A percentile compares a stretch with the other conserved stretches of the same genome.
Conservation (phyloP, 1,140 invertebrate genomes). For the Cydia splendana region DNA sequence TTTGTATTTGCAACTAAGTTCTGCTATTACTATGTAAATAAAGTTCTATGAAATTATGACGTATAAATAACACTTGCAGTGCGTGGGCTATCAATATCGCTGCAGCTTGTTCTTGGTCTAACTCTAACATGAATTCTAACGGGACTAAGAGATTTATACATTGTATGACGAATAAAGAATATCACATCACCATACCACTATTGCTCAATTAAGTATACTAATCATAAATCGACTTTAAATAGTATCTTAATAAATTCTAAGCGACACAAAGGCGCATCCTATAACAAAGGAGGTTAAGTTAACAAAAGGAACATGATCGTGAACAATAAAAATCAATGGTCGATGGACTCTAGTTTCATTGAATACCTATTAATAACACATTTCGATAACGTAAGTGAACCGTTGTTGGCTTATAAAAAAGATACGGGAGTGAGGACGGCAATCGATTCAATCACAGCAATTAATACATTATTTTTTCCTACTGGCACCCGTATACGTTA, state of each 20-base stretch:
- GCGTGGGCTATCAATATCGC: too few species aligned
- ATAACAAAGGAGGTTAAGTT: constrained; percentile 23
- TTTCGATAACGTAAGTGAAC: constrained; percentile 44
- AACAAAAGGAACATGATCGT: constrained; percentile 21
- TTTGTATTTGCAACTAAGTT: background rate
- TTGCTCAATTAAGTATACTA: constrained; percentile 4
- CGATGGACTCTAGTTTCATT: constrained; percentile 30
- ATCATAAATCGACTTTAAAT: constrained; percentile 12
- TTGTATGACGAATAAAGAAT: background rate
- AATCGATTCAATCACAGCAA: constrained; percentile 60
- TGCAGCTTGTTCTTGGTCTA: too few species aligned
- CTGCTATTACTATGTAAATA: background rate
- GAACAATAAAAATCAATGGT: constrained; percentile 27
- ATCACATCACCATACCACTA: background rate
- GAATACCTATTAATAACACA: constrained; percentile 28
- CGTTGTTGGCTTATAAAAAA: constrained; percentile 38
- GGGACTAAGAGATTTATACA: background rate
- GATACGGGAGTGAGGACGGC: constrained; percentile 44
- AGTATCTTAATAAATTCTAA: constrained; percentile 9
- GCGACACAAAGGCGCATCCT: constrained; percentile 4
- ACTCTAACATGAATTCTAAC: background rate
- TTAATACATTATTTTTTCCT: constrained; percentile 55
- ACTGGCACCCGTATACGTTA: constrained; percentile 50
- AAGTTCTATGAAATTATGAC: too few species aligned
- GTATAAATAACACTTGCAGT: too few species aligned